These are phyloP conservation scores for Rhinolophus ferrumequinum DNA, from an alignment of 2,113 vertebrate species.

Conservation along the genomic window DNA sequence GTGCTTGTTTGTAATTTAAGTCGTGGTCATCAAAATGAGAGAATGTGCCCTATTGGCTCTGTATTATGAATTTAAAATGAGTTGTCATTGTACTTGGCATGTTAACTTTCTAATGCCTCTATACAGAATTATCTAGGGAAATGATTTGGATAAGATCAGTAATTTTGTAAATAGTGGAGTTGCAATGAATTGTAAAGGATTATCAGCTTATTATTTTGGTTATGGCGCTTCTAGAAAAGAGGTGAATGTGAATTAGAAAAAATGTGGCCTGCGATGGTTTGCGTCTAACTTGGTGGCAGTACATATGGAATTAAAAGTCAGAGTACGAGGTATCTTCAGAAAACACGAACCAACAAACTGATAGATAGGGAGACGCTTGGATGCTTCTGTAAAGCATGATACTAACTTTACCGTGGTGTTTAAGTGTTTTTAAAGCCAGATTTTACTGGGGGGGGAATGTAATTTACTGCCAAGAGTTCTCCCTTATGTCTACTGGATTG, in stretches of 20 bases:
- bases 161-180: constrained; percentile 5
- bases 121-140: neutral
- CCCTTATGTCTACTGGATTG: constrained; percentile 10
- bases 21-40: neutral
- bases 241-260: neutral
- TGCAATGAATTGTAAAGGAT: neutral
- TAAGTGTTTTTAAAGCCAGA: neutral
- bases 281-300: neutral
- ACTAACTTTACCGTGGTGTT: neutral
- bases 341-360: neutral
- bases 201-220: neutral
- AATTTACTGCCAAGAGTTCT: neutral
- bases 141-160: neutral
- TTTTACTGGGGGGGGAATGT: neutral
- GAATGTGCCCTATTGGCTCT: neutral
- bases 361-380: neutral
- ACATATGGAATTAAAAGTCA: neutral
- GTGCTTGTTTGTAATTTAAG: neutral
- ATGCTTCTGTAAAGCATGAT: neutral
- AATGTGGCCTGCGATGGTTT: neutral
- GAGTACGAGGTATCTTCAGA: neutral
- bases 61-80: constrained; percentile 32
- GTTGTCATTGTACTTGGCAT: neutral
- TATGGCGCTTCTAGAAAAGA: neutral
- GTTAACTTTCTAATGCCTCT: constrained; percentile 18